Evolutionary conservation across 2,888 invertebrate species (phyloP), one percentile per base, ranked within the genome.

Genomic region (Physocephala rufipes): DNA sequence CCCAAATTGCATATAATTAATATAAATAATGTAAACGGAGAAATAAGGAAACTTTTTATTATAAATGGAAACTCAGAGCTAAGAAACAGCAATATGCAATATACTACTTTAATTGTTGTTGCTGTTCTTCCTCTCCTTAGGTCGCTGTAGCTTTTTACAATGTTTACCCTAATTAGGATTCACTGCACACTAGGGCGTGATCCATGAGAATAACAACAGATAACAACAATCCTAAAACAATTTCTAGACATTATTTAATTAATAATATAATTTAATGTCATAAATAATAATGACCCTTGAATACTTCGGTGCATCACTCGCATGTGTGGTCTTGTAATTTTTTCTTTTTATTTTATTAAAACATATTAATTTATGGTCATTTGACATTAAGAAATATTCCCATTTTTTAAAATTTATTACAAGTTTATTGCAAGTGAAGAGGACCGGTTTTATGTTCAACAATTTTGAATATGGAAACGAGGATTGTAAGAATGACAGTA

Each of bases 191-290:
- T 9, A 19, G 19, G 5, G 21, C 53, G 21, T 2, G 4, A 53
- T 2, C 28, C 15, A 30, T 28, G 26, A 13, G 16, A 26, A 59
- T 28, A 19, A 62, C 43, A 30, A 61, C 30, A 61, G n/a, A 61
- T 30, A 24, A 47, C 58, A 58, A n/a, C 7, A 16, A n/a, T n/a
- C 24, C 21, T 13, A 36, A 36, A 36, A 53, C 53, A 19, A 53
- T 21, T 64, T 28, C 13, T 72, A 65, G 75, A 78, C 79, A 76
- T 81, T 82, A 81, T 82, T 81, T 82, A 81, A 81, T 82, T 82
- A 81, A 80, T 74, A 82, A 81, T 82, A 82, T 82, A 79, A 82
- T 82, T 81, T 82, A 82, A 82, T 82, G 81, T 80, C 78, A 80
- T 80, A 78, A 82, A 67, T 55, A 67, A 73, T 71, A 73, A 66